These are phyloP conservation scores for Sciaenops ocellatus DNA, from an alignment of 2,797 vertebrate species.

Conservation along the genomic window DNA sequence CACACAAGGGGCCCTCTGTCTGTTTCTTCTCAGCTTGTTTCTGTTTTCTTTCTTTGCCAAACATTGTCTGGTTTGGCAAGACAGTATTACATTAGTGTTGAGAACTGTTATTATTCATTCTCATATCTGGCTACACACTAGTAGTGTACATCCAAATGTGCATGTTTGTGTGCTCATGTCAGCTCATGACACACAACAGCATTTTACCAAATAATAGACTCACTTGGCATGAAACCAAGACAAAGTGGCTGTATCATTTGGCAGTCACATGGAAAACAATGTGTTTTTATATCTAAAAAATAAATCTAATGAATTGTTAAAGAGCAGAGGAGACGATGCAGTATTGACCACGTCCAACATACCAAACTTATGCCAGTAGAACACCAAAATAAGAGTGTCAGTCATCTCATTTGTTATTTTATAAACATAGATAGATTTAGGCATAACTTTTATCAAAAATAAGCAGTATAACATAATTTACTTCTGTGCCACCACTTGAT, in stretches of 20 bases:
- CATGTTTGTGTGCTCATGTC: not conserved
- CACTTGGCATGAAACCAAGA: constrained; percentile 8
- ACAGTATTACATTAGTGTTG: constrained; percentile 1
- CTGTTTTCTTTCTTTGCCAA: constrained; percentile 16
- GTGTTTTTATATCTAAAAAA: not conserved
- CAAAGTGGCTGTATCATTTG: not conserved
- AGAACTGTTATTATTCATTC: not conserved
- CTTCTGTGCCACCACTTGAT: not conserved
- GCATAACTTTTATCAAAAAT: too few species aligned
- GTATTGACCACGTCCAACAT: not conserved
- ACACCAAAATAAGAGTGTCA: too few species aligned
- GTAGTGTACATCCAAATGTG: not conserved
- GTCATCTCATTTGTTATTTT: not conserved
- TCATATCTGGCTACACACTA: not conserved
- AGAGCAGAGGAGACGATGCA: not conserved
- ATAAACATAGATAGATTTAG: too few species aligned
- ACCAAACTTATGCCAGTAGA: not conserved
- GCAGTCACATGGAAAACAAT: not conserved
- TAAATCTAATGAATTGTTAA: not conserved
- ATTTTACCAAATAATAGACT: constrained; percentile 1
- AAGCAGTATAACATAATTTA: not conserved
- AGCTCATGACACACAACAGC: constrained; percentile 5
- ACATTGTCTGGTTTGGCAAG: constrained; percentile 7
- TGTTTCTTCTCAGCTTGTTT: not conserved
- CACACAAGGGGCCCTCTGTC: not conserved